These are phyloP conservation scores for Diaprepes abbreviatus DNA, from an alignment of 2,888 invertebrate species.

Conservation along the genomic window DNA sequence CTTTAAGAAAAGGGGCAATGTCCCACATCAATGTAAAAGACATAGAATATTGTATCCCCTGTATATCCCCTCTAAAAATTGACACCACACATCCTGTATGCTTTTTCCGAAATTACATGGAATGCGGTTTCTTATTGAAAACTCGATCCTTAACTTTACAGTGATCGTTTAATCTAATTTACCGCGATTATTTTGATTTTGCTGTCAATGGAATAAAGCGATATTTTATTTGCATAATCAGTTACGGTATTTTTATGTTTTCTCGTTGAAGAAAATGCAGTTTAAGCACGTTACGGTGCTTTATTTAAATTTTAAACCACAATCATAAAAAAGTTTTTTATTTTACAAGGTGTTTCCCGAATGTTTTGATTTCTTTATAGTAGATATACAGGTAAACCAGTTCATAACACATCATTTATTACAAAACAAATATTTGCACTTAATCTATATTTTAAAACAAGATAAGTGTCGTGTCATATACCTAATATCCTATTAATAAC, in stretches of 20 bases:
- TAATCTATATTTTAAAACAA: slow-evolving; percentile 21
- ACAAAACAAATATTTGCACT: slow-evolving; percentile 25
- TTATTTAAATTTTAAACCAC: slow-evolving; percentile 5
- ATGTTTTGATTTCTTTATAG: slow-evolving; percentile 25
- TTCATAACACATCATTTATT: slow-evolving; percentile 7
- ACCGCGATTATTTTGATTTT: too few relatives aligned
- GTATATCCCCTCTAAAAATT: too few relatives aligned
- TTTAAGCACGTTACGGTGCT: slow-evolving; percentile 1
- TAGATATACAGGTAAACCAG: slow-evolving; percentile 15
- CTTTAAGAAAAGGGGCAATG: too few relatives aligned
- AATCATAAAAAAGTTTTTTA: slow-evolving; percentile 8
- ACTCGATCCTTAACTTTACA: too few relatives aligned
- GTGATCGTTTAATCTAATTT: too few relatives aligned
- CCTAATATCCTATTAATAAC: background rate
- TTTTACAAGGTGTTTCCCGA: slow-evolving; percentile 26
- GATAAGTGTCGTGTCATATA: background rate
- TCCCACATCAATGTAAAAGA: too few relatives aligned
- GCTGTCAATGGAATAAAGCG: too few relatives aligned
- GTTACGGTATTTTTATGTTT: background rate
- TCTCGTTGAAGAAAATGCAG: background rate
- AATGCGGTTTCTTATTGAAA: too few relatives aligned
- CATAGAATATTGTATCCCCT: too few relatives aligned
- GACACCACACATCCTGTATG: too few relatives aligned
- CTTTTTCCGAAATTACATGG: too few relatives aligned
- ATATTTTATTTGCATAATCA: background rate